Base-by-base conservation (phyloP, 2,113 vertebrate species). In the Pomatostomus ruficeps region DNA sequence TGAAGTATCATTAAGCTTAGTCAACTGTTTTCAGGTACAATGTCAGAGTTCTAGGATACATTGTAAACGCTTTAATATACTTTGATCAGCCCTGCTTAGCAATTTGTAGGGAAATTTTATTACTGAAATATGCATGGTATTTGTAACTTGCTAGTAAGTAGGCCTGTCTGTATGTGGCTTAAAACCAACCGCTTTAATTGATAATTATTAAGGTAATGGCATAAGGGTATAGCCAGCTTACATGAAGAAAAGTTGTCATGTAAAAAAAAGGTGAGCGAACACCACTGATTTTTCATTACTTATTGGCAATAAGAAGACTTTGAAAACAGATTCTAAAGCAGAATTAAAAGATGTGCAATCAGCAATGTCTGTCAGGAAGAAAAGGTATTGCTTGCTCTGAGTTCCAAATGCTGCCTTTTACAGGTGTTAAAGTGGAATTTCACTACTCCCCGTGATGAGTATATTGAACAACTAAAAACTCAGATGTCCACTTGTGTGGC, bases 351-450 rank as follows among this genome's bases (percentile, higher is more conserved):
- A 28, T 11, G 6, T 61, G 28, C 13, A 23, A 4, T 38, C 35
- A 74, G 24, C 10, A 63, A 22, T 3, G 3, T 40, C 12, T 61
- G 35, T 55, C 26, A 77, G 12, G 52, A 72, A 23, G 31, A 48
- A 36, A 77, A 70, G 7, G 2, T 68, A 10, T n/a, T 87, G 6
- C n/a, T 91, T 84, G 19, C 23, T 88, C 24, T 66, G 59, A 52
- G 10, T 75, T 88, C 49, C 58, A 51, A 84, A 25, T 54, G n/a
- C 51, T 96, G 29, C 22, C n/a, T 92, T 93, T 88, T 91, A 14
- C 86, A 99, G 99, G 98, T 99, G 62, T 96, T 99, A 38, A 99
- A 99, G 88, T 99, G 99, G 99, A 99, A 99, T 97, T 99, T 99
- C 95, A 99, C 98, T 61, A 98, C 98, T 45, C 99, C 99, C 23